These are phyloP conservation scores for Epinephelus cyanopodus DNA, from an alignment of 2,113 vertebrate genomes.

Conservation along the genomic window DNA sequence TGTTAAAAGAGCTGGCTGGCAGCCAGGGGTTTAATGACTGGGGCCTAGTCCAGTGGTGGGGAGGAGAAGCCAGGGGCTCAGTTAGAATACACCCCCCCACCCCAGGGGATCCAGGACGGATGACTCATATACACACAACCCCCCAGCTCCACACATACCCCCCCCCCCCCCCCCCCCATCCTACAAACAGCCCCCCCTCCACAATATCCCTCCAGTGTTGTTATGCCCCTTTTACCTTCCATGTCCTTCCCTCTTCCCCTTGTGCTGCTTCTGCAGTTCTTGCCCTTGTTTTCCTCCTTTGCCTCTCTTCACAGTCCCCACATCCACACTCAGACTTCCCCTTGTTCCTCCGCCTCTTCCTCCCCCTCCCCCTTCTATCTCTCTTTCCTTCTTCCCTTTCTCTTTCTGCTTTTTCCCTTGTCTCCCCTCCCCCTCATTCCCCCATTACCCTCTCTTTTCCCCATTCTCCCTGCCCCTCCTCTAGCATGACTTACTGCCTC, in stretches of 20 bases:
- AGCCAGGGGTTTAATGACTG: slow-evolving; percentile 99
- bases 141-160: slow-evolving; percentile 35
- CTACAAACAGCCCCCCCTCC: slow-evolving; percentile 5
- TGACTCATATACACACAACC: slow-evolving; percentile 82
- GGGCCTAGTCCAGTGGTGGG: slow-evolving; percentile 94
- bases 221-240: slow-evolving; percentile 59
- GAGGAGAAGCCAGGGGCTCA: slow-evolving; percentile 87
- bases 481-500: slow-evolving; percentile 84
- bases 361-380: slow-evolving; percentile 30
- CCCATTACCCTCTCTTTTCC: slow-evolving; percentile 71
- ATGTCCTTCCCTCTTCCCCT: slow-evolving; percentile 52
- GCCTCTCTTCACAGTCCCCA: slow-evolving; percentile 40
- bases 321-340: slow-evolving; percentile 45
- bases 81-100: slow-evolving; percentile 84
- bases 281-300: slow-evolving; percentile 57
- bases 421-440: slow-evolving; percentile 72
- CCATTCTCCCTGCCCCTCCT: slow-evolving; percentile 70
- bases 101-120: slow-evolving; percentile 83
- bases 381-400: slow-evolving; percentile 47
- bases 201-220: slow-evolving; percentile 44
- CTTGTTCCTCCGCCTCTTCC: slow-evolving; percentile 29
- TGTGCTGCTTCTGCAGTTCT: slow-evolving; percentile 61
- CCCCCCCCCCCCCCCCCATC: slow-evolving; percentile 12
- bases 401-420: slow-evolving; percentile 55
- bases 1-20: slow-evolving; percentile 97